A percentile compares a stretch with the other conserved stretches of the same genome.
phyloP scores from a whole-genome alignment of 2,888 invertebrate species.

The Polia nebulosa region DNA sequence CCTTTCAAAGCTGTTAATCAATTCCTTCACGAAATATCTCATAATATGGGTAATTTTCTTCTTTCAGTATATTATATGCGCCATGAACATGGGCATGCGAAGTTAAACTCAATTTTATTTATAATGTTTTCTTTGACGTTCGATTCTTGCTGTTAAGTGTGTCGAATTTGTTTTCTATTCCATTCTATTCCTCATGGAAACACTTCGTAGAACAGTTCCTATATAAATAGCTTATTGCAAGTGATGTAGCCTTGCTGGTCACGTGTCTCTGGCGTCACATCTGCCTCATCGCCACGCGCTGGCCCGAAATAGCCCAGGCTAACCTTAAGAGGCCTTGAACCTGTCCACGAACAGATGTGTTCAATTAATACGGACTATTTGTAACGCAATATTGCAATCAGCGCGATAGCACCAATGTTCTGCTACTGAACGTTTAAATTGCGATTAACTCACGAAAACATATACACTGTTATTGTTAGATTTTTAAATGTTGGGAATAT shows the following conservation, averaged over 20 bases:
- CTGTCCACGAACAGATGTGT: conserved; percentile 35
- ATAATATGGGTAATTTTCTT: background rate
- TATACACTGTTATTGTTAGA: conserved; percentile 25
- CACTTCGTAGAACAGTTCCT: conserved; percentile 9
- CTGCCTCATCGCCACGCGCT: conserved; percentile 55
- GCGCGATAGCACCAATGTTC: conserved; percentile 25
- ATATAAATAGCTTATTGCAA: conserved; percentile 58
- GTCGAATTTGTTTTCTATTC: background rate
- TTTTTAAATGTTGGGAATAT: conserved; percentile 13
- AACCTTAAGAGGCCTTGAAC: conserved; percentile 67
- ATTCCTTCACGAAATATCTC: background rate
- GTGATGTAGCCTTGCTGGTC: conserved; percentile 51
- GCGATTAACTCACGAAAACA: conserved; percentile 27
- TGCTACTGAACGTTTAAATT: conserved; percentile 12
- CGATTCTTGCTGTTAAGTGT: background rate
- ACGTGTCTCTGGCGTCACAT: conserved; percentile 41
- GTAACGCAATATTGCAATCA: conserved; percentile 50
- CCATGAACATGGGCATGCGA: too few relatives aligned
- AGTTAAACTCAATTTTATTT: background rate
- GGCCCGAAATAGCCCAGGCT: conserved; percentile 60
- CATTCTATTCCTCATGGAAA: conserved; percentile 13
- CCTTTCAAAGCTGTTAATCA: background rate
- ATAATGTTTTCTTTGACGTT: background rate
- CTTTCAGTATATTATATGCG: background rate
- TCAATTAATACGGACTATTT: conserved; percentile 52